A percentile compares a stretch with the other conserved stretches of the same genome.
Evolutionary conservation across 2,888 invertebrate species (phyloP).

Genomic region (Pasiphila rectangulata): DNA sequence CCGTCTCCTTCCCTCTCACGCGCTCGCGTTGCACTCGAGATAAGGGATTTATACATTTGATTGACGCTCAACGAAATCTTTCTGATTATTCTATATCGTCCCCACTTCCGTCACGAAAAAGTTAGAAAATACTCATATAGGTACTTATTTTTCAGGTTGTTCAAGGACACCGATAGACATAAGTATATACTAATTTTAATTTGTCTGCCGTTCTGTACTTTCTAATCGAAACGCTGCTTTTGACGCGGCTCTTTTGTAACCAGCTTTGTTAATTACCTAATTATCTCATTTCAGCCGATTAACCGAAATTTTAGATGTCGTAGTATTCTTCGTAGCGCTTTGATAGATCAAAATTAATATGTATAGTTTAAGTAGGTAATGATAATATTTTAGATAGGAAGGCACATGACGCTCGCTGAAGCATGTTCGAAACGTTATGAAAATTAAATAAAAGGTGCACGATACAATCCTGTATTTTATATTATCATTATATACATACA

Average conservation of each 20-base stretch:
- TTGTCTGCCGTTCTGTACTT: conserved; percentile 34
- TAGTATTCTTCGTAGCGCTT: conserved; percentile 9
- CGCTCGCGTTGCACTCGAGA: no score
- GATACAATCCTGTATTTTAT: no score
- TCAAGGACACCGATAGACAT: conserved; percentile 66
- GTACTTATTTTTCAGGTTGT: conserved; percentile 68
- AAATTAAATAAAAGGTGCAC: no score
- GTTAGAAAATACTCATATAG: conserved; percentile 34
- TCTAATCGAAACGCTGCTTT: conserved; percentile 45
- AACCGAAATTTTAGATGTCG: conserved; percentile 6
- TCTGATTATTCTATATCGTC: not conserved
- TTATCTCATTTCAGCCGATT: conserved; percentile 19
- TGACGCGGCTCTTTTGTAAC: conserved; percentile 44
- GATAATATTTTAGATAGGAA: no score
- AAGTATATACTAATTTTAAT: conserved; percentile 65
- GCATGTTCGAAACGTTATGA: no score
- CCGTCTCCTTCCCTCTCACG: no score
- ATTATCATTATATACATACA: no score
- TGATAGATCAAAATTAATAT: not conserved
- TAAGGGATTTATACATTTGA: not conserved
- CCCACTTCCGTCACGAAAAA: no score
- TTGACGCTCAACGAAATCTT: not conserved
- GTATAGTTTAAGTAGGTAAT: not conserved
- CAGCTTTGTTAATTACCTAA: conserved; percentile 31
- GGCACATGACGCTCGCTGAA: no score